Evolutionary conservation across 1,140 invertebrate species (phyloP), one percentile per base, ranked within the genome.

Genomic region (Hycleus phaleratus): DNA sequence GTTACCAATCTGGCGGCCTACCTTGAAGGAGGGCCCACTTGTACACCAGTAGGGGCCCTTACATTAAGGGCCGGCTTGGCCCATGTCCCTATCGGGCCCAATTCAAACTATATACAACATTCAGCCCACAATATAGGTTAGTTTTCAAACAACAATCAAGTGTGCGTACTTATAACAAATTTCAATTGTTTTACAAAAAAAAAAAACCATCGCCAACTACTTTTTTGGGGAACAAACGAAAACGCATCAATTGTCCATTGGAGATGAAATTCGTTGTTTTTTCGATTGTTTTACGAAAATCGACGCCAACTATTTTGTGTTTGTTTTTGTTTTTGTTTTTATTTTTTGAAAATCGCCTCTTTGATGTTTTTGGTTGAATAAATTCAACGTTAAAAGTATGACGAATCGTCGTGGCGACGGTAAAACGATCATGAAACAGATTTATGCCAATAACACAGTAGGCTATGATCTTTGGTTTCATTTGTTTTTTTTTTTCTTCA

Each of bases 101-200:
- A 68, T 67, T 70, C 69, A 46, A 64, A 59, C 49, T 71, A 69
- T 59, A 63, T 74, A 38, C 69, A 73, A 55, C 72, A 74, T 64
- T 71, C 72, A 52, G 63, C 68, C 11, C 72, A 74, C 68, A 72
- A 71, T 60, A 74, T 74, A 74, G 72, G 72, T 74, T 58, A 64
- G 65, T 65, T 32, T 9, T 10, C 3, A 11, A 26, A 3, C 1
- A 9, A 47, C 24, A 26, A n/a, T 47, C 9, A 3, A 26, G 46
- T 11, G 46, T 3, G 46, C n/a, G 46, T 26, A 26, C 6, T 26
- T 49, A 26, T 49, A 4, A 32, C 3, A 32, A 32, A 32, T 6
- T 32, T 32, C 7, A 2, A 11, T 12, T 12, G 12, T 12, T 12
- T 12, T 12, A 12, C 12, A 12, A 12, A 12, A 12, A 12, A 12